Conservation (phyloP, 1,140 invertebrate species). For the Neotoxoptera formosana region DNA sequence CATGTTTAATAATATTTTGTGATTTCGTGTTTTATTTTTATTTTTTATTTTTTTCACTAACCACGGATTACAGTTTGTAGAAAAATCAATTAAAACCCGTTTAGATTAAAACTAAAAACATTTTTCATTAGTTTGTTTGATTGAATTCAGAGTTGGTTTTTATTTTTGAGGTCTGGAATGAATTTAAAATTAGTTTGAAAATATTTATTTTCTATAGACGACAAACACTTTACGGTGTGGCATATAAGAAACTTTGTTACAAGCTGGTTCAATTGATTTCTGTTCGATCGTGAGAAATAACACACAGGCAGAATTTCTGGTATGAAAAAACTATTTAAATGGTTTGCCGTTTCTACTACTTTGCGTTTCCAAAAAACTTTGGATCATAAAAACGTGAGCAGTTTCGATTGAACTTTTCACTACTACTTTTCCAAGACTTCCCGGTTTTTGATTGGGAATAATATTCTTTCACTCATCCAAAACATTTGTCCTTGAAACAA, state of each 20-base stretch:
- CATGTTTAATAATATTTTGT: neutral
- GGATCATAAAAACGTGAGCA: neutral
- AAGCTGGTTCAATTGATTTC: neutral
- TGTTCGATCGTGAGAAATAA: neutral
- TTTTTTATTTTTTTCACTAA: neutral
- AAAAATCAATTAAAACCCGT: neutral
- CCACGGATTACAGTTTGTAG: neutral
- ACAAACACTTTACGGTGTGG: neutral
- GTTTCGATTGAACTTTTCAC: constrained; percentile 24
- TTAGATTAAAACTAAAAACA: neutral
- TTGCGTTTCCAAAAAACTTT: neutral
- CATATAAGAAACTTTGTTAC: neutral
- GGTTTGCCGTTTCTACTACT: neutral
- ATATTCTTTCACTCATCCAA: neutral
- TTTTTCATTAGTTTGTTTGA: neutral
- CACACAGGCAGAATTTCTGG: neutral
- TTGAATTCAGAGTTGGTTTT: neutral
- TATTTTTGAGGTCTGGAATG: neutral
- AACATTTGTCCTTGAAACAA: neutral
- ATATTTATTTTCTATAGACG: neutral
- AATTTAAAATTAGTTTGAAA: neutral
- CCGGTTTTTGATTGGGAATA: neutral
- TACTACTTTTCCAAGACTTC: neutral
- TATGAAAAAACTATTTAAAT: constrained; percentile 26
- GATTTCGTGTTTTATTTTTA: neutral